Conservation (phyloP, 2,113 vertebrate species). For the Haliaeetus leucogaster region DNA sequence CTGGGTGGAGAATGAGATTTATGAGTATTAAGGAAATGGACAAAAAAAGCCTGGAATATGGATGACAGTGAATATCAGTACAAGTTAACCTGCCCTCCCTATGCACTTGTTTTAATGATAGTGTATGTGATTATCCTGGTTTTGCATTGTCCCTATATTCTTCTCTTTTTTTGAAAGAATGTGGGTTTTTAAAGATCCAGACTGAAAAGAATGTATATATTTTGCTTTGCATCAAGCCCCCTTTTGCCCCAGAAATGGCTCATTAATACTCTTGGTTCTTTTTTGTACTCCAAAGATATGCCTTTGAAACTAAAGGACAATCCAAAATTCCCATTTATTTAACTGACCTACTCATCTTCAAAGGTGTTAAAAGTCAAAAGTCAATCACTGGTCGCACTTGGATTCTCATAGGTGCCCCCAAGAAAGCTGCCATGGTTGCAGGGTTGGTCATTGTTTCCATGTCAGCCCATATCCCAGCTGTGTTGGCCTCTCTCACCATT, state of each 20-base stretch:
- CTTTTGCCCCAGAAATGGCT: neutral
- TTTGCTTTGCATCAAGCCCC: neutral
- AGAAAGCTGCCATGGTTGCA: neutral
- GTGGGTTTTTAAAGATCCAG: neutral
- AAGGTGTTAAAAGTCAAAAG: neutral
- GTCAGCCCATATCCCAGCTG: neutral
- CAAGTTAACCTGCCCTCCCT: neutral
- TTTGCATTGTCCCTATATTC: neutral
- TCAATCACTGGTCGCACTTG: neutral
- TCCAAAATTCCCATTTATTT: neutral
- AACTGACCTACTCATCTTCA: neutral
- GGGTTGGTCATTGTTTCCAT: neutral
- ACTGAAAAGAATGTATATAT: neutral
- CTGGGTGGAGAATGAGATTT: constrained; percentile 98
- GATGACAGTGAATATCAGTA: neutral
- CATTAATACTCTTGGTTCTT: neutral
- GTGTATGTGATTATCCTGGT: neutral
- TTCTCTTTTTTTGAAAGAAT: neutral
- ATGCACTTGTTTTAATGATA: neutral
- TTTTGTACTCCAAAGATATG: neutral
- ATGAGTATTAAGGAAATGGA: constrained; percentile 75
- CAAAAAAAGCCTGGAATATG: neutral
- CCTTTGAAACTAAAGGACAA: neutral
- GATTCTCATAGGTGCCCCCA: neutral
- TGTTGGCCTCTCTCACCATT: neutral